Evolutionary conservation across 2,888 invertebrate genomes (phyloP), one percentile per base, ranked within the genome.

Genomic region (Tipula helvola): DNA sequence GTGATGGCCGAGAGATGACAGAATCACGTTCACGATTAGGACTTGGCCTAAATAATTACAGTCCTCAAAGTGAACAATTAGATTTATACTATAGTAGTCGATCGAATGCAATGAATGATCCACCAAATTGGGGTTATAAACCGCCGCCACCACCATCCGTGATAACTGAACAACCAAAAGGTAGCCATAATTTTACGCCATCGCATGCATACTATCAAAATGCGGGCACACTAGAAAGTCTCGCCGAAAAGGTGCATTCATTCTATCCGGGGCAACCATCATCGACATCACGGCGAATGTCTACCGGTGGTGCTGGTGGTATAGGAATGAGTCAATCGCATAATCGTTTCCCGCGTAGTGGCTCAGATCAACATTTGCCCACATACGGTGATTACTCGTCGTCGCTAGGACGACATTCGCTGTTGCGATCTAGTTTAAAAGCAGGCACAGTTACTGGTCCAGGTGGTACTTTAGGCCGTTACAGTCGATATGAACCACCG

Each of bases 181-280:
- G 86, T 13, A 94, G 96, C 18, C 96, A 96, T 88, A 95, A 97
- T 90, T 97, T 97, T 91, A 96, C 96, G 88, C 92, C 92, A 13
- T 92, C 92, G 86, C 91, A 91, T 88, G 96, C 97, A 5, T 97
- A 97, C 91, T 97, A 97, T 90, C 94, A 97, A 88, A 97, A 97
- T 90, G 92, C 92, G 0, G 92, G 91, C 86, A 97, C 97, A 0
- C 91, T 97, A 88, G 97, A 97, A 90, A 97, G 97, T 89, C 93
- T 98, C 87, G 97, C 97, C 5, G 97, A 98, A 91, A 97, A 97
- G 92, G 97, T 97, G 87, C 97, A 97, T 91, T 95, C 97, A 87
- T 97, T 96, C 91, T 96, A 96, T 90, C 93, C 94, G n/a, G 94
- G 94, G 41, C 92, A 92, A 87, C 91, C 92, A 47, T 44, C 41